Conservation (phyloP, 2,113 vertebrate genomes). For the Scartelaos histophorus region DNA sequence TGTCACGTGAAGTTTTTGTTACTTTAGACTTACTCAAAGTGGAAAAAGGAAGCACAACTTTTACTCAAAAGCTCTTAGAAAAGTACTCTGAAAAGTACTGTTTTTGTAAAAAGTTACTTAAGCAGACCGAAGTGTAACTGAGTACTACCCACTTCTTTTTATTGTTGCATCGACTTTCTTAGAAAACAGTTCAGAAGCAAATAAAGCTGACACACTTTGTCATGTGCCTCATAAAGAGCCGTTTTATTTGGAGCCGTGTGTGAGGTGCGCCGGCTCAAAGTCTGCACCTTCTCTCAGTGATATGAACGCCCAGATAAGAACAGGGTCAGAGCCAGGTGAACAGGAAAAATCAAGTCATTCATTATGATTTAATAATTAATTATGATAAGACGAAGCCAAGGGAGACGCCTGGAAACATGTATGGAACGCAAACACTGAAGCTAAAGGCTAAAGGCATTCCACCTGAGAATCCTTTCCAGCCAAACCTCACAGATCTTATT, state of each 20-base stretch:
- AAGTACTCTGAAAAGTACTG: no score
- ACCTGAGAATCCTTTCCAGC: no score
- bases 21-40: no score
- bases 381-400: neutral
- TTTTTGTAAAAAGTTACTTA: no score
- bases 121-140: neutral
- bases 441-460: no score
- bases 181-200: no score
- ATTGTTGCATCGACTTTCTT: neutral
- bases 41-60: no score
- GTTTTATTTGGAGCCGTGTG: neutral
- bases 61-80: no score
- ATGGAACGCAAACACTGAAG: neutral
- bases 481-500: no score
- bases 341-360: neutral
- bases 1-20: no score
- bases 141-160: no score
- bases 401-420: neutral
- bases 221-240: neutral
- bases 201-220: neutral
- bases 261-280: neutral
- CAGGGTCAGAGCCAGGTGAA: neutral
- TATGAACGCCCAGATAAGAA: neutral
- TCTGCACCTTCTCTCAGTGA: neutral
- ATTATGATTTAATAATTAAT: neutral